Evolutionary conservation across 2,797 vertebrate species (phyloP), one percentile per base, ranked within the genome.

Genomic region (Dallia pectoralis): DNA sequence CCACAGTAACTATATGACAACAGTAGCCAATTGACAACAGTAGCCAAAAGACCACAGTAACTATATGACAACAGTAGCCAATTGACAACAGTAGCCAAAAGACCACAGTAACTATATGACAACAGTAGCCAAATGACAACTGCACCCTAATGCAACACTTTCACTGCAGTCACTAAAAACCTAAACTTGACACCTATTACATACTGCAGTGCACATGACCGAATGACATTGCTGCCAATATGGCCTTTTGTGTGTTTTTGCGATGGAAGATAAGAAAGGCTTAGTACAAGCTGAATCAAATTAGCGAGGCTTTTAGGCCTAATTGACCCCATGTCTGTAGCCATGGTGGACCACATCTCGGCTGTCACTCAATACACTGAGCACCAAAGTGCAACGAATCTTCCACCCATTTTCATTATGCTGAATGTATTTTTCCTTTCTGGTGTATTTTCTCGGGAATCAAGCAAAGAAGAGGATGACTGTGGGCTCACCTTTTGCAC

Each of bases 271-370:
- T 74, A 16, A 76, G 82, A 77, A 65, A n/a, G 69, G 70, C 69
- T 70, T 8, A 7, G 73, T 74, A 79, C 65, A 81, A 83, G 70
- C 72, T 14, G 76, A 6, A 69, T 27, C 25, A 51, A 61, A 85
- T 84, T 81, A 78, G 84, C 87, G 80, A 78, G 77, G 85, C 83
- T 89, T 86, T 89, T 81, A 85, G 78, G 75, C 53, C 74, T 75
- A 79, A 81, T 70, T 68, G 83, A 83, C 77, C 74, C 53, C 4
- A 12, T 70, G 72, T 82, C 80, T 80, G 70, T 74, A 69, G 77
- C 82, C 79, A 81, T 86, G 85, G 78, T 76, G 83, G 63, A 74
- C 75, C 83, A 74, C 77, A 71, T 79, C 74, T 83, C 62, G 56
- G 59, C 74, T 74, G 75, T 75, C 67, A 63, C 78, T 87, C 80